These are phyloP conservation scores for Sardinella longiceps DNA, from an alignment of 2,797 vertebrate species.

Conservation along the genomic window DNA sequence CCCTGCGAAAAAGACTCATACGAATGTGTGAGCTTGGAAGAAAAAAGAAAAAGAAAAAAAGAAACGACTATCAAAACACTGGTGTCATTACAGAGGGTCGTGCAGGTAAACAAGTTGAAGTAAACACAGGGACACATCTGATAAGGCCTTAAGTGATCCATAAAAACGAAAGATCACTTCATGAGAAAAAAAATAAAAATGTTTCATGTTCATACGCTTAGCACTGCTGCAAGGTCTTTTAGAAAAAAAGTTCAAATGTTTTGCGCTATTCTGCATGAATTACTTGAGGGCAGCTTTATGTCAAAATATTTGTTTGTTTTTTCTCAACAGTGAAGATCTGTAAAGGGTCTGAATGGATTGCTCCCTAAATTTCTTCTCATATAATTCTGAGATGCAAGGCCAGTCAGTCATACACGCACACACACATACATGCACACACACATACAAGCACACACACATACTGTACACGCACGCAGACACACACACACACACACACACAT, in stretches of 20 bases:
- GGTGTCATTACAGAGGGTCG: slow-evolving; percentile 19
- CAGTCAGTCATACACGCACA: background rate
- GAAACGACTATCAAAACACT: slow-evolving; percentile 20
- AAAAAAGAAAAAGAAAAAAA: background rate
- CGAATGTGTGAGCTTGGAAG: background rate
- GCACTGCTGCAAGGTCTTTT: background rate
- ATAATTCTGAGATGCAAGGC: slow-evolving; percentile 22
- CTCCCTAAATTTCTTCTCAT: slow-evolving; percentile 29
- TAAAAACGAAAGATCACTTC: slow-evolving; percentile 1
- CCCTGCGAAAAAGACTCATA: slow-evolving; percentile 34
- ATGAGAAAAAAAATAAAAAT: background rate
- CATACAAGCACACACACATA: background rate
- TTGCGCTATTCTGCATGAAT: slow-evolving; percentile 2
- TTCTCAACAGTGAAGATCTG: background rate
- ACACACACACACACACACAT: slow-evolving; percentile 30
- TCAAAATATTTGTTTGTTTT: slow-evolving; percentile 9
- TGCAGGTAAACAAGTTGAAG: slow-evolving; percentile 5
- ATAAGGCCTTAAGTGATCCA: slow-evolving; percentile 23
- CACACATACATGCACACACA: slow-evolving; percentile 34
- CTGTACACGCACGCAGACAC: slow-evolving; percentile 41
- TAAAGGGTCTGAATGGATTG: background rate
- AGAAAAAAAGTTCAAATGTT: slow-evolving; percentile 7
- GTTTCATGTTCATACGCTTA: background rate
- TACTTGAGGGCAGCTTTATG: slow-evolving; percentile 24
- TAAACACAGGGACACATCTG: slow-evolving; percentile 23